These are phyloP conservation scores for Hyles euphorbiae DNA, from an alignment of 1,140 invertebrate genomes.

Conservation along the genomic window DNA sequence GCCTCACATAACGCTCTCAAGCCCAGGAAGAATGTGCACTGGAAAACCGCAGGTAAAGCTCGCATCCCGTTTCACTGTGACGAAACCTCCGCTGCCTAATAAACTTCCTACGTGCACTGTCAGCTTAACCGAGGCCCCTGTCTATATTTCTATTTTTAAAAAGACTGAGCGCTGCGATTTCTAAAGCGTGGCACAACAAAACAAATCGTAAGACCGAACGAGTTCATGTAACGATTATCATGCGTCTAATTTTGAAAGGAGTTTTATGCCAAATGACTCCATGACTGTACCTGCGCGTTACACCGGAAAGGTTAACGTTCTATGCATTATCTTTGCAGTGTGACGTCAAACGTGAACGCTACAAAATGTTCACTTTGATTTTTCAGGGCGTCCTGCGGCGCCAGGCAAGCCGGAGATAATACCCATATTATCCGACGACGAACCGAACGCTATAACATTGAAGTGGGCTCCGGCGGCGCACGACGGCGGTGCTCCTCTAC, in stretches of 20 bases:
- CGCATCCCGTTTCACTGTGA: slow-evolving; percentile 10
- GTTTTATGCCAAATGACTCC: slow-evolving; percentile 50
- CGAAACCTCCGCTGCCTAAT: neutral
- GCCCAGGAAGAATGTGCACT: slow-evolving; percentile 82
- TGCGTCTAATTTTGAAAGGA: slow-evolving; percentile 57
- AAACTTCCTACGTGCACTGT: neutral
- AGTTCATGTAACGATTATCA: slow-evolving; percentile 62
- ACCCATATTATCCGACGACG: slow-evolving; percentile 79
- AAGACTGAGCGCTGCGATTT: slow-evolving; percentile 61
- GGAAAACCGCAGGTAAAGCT: slow-evolving; percentile 81
- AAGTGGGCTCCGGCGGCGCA: slow-evolving; percentile 87
- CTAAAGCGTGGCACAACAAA: slow-evolving; percentile 69
- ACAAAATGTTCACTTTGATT: slow-evolving; percentile 12
- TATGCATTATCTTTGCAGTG: slow-evolving; percentile 9
- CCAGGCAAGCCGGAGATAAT: slow-evolving; percentile 87
- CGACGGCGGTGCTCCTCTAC: slow-evolving; percentile 93
- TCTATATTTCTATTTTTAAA: slow-evolving; percentile 62
- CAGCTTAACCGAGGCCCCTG: slow-evolving; percentile 26
- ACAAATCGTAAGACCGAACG: slow-evolving; percentile 63
- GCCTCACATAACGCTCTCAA: slow-evolving; percentile 61
- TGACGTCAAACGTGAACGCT: no score
- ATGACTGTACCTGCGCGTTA: slow-evolving; percentile 18
- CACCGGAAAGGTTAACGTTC: slow-evolving; percentile 23
- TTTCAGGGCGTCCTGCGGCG: slow-evolving; percentile 83
- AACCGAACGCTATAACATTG: slow-evolving; percentile 90